phyloP scores from a whole-genome alignment of 1,140 invertebrate species.

The Tetragnatha versicolor region DNA sequence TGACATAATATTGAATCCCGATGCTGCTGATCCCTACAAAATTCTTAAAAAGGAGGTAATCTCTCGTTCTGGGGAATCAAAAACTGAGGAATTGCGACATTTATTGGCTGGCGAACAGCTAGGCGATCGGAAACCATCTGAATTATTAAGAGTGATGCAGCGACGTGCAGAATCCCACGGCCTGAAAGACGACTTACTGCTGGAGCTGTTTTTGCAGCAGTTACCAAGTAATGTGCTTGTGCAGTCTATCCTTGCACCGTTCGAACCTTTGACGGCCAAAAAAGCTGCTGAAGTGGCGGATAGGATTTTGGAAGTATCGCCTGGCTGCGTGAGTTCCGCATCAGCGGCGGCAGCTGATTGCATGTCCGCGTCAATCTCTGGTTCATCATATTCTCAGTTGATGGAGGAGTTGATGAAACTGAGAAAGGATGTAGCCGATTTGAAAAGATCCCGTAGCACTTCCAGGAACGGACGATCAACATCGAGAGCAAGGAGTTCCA shows the following conservation, averaged over 20 bases:
- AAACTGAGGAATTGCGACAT: neutral
- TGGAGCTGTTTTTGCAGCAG: conserved; percentile 5
- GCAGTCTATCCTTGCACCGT: neutral
- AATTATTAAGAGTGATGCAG: neutral
- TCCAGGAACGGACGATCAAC: no score
- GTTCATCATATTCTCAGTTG: no score
- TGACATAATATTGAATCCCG: neutral
- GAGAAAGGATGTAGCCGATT: no score
- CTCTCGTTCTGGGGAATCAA: neutral
- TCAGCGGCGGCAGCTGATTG: no score
- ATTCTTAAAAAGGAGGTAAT: neutral
- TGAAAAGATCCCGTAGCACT: no score
- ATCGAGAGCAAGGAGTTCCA: no score
- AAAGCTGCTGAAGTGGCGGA: neutral
- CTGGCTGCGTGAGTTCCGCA: no score
- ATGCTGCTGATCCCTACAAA: neutral
- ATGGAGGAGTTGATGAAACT: no score
- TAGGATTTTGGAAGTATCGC: neutral
- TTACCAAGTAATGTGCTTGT: neutral
- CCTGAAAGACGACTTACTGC: neutral
- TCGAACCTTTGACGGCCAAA: neutral
- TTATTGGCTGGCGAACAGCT: neutral
- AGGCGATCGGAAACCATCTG: neutral
- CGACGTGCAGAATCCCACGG: neutral
- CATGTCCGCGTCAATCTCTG: no score